A percentile compares a stretch with the other conserved stretches of the same genome.
Evolutionary conservation across 2,888 invertebrate genomes (phyloP).

Genomic region (Apomyelois bistriatella): DNA sequence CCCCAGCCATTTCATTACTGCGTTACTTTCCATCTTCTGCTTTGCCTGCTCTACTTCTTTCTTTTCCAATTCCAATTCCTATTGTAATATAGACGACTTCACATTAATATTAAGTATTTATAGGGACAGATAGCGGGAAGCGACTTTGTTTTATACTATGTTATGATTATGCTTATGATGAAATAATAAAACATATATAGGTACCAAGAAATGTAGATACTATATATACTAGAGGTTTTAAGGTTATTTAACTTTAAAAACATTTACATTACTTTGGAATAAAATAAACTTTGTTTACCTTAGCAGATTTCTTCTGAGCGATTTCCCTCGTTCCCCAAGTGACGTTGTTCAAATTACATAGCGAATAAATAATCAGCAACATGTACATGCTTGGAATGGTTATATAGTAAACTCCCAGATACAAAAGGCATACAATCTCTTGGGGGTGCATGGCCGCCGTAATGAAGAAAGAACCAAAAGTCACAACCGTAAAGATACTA

Average conservation of each 20-base stretch:
- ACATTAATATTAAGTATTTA: too few relatives aligned
- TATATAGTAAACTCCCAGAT: conserved; percentile 88
- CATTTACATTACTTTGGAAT: neutral
- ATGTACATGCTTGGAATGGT: conserved; percentile 97
- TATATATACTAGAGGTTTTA: too few relatives aligned
- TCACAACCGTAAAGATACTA: conserved; percentile 89
- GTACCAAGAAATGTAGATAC: too few relatives aligned
- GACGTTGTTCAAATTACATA: conserved; percentile 95
- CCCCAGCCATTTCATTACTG: conserved; percentile 87
- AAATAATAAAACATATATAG: too few relatives aligned
- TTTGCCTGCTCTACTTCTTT: conserved; percentile 89
- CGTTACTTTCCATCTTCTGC: conserved; percentile 89
- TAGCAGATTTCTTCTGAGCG: conserved; percentile 64
- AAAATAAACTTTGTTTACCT: conserved; percentile 37
- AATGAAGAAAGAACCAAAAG: conserved; percentile 83
- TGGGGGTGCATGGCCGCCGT: conserved; percentile 87
- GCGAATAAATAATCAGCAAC: conserved; percentile 93
- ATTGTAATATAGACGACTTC: neutral
- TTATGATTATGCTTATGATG: too few relatives aligned
- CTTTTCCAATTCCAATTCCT: conserved; percentile 92
- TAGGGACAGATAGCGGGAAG: too few relatives aligned
- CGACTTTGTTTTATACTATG: too few relatives aligned
- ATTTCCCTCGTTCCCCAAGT: conserved; percentile 97
- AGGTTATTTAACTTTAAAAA: too few relatives aligned
- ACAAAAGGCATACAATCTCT: conserved; percentile 87